Evolutionary conservation across 1,140 invertebrate species (phyloP).

Genomic region (Notospermus geniculatus): DNA sequence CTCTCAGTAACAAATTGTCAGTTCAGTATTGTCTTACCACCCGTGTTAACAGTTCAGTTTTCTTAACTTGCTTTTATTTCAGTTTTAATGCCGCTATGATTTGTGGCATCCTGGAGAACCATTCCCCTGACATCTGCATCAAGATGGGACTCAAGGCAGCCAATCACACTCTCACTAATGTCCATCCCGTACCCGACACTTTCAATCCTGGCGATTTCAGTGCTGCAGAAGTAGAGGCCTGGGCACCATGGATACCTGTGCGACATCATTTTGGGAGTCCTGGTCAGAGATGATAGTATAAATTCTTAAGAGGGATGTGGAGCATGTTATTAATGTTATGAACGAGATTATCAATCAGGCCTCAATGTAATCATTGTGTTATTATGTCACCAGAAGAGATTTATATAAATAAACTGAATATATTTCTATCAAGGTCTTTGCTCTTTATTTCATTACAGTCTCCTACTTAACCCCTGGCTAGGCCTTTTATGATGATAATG

Average conservation of each 20-base stretch:
- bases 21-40: background rate
- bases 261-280: no score
- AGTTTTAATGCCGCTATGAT: slow-evolving; percentile 61
- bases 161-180: slow-evolving; percentile 56
- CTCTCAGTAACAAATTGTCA: background rate
- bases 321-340: no score
- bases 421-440: no score
- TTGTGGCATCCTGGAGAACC: slow-evolving; percentile 55
- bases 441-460: no score
- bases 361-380: no score
- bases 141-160: slow-evolving; percentile 58
- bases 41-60: background rate
- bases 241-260: background rate
- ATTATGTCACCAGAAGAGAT: no score
- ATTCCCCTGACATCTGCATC: slow-evolving; percentile 54
- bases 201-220: slow-evolving; percentile 18
- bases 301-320: no score
- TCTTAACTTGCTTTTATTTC: slow-evolving; percentile 28
- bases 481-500: no score
- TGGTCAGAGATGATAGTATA: no score
- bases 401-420: no score
- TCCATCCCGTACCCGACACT: slow-evolving; percentile 55
- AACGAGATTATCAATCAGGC: no score
- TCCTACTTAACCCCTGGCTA: no score
- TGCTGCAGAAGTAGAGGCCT: slow-evolving; percentile 11